Evolutionary conservation across 2,888 invertebrate species (phyloP).

Genomic region (Epiblema foenella): DNA sequence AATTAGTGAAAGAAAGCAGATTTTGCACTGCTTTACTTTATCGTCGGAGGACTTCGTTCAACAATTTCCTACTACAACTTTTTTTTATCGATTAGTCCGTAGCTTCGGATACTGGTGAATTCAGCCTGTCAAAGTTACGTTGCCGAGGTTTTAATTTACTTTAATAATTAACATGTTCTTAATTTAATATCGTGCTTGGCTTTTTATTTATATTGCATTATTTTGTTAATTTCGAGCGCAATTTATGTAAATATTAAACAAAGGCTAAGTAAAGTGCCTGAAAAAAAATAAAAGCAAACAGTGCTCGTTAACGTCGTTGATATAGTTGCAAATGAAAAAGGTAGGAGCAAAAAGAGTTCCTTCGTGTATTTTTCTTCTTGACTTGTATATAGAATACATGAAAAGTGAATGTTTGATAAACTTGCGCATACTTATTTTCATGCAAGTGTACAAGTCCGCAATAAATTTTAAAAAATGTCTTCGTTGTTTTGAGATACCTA

Average conservation of each 20-base stretch:
- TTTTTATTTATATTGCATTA: neutral
- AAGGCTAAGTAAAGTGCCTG: neutral
- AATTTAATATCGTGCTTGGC: neutral
- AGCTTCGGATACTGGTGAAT: constrained; percentile 6
- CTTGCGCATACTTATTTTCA: too few relatives aligned
- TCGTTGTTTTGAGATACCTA: too few relatives aligned
- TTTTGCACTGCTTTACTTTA: constrained; percentile 21
- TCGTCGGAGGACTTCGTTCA: neutral
- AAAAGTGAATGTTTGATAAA: too few relatives aligned
- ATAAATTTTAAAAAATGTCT: too few relatives aligned
- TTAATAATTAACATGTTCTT: neutral
- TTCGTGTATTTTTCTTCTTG: neutral
- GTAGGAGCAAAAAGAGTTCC: neutral
- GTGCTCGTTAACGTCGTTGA: neutral
- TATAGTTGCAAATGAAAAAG: neutral
- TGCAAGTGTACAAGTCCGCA: too few relatives aligned
- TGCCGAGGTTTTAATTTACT: neutral
- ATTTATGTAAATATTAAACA: neutral
- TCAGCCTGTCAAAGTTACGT: constrained; percentile 8
- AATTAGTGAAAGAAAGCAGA: constrained; percentile 15
- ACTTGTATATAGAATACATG: neutral
- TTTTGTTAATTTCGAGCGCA: neutral
- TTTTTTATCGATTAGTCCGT: constrained; percentile 10
- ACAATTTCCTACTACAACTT: neutral
- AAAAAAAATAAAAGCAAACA: neutral